Base-by-base conservation (phyloP, 2,797 vertebrate genomes). In the Betta splendens region DNA sequence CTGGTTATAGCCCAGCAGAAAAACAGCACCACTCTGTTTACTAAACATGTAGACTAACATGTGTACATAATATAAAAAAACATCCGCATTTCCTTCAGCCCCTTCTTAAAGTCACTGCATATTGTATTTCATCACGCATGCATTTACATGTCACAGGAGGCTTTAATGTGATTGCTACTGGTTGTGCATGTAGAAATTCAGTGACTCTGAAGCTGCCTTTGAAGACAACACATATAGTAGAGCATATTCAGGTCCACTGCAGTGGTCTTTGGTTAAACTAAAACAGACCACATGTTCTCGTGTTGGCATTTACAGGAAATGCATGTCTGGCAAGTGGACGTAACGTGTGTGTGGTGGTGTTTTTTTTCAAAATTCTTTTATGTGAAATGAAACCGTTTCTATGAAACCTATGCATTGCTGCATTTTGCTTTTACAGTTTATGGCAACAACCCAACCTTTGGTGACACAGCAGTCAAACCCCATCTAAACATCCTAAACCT, bases 11-110 rank as follows among this genome's bases (percentile, higher is more conserved):
- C 64, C n/a, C 2, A 4, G 2, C 12, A 29, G 3, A 9, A 29
- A 29, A 9, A 29, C 35, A 15, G 17, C 50, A 22, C 10, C 1
- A 11, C n/a, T 65, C 31, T 11, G 52, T 39, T 22, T 22, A 7
- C 54, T 39, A 55, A 64, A 49, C 44, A 64, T 59, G n/a, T n/a
- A n/a, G n/a, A n/a, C 45, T 43, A 63, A 5, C 39, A 12, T 32
- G 32, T n/a, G 26, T 21, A 32, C 18, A 38, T 12, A n/a, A 33
- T 21, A 31, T 17, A 26, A 43, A 35, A 35, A 60, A 44, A 52
- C 55, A 56, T n/a, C 28, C 21, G 31, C 37, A 13, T 13, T n/a
- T 12, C 31, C 26, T 33, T 21, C 33, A 28, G 52, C 33, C 18
- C 45, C 51, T 39, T 49, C 25, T 54, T 35, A 6, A 37, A 49